Evolutionary conservation across 2,113 vertebrate species (phyloP), one percentile per base, ranked within the genome.

Genomic region (Myocastor coypus): DNA sequence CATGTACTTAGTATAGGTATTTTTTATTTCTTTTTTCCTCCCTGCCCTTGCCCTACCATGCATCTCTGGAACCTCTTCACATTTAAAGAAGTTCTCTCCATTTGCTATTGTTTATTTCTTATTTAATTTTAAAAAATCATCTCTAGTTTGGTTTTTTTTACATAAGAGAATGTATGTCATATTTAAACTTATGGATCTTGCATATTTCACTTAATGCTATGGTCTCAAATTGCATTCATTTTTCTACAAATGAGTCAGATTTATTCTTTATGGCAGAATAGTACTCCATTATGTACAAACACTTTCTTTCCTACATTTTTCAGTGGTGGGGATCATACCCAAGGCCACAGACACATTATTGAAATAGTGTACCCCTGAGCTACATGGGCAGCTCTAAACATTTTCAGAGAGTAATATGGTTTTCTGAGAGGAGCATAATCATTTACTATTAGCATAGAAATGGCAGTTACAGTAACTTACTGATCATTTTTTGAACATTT

Each of bases 341-440:
- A 80, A 52, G 14, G 77, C 30, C 46, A 34, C 32, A 20, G 32
- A 55, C 17, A 80, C 22, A 40, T 52, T 55, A 80, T 50, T 30
- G 14, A 52, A 52, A 46, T 28, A 78, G 26, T 64, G 3, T 46
- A 32, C 16, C 40, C 30, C 83, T 46, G 40, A 64, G 61, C 16
- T 64, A 64, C 40, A 66, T 17, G 17, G 42, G 28, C 42, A 64
- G 10, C 0, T 28, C 42, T 61, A 71, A 85, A 83, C 3, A 55
- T 92, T 91, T 69, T 95, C 64, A 78, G 88, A 91, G 3, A 91
- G 64, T 95, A 90, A 91, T 30, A 82, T 57, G 73, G 11, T 42
- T 73, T 63, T 92, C 59, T 71, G 42, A 95, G 42, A 90, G 26
- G 16, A 95, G 4, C 37, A 78, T 24, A 26, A 82, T 26, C n/a